Conservation (phyloP, 2,888 invertebrate species). For the Molorchus minor region DNA sequence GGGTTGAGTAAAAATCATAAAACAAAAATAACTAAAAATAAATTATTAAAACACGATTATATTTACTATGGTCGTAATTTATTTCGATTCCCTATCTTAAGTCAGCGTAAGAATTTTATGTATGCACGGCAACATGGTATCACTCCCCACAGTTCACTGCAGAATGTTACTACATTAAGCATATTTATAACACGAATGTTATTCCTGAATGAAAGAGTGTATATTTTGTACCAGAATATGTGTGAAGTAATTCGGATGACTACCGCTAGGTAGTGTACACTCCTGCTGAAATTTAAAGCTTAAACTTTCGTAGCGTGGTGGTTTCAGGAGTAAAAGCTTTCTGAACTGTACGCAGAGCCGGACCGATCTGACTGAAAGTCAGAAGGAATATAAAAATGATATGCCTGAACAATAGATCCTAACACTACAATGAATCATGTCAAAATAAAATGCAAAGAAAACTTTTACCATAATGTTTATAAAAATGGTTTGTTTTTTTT, state of each 20-base stretch:
- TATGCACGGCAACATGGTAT: conserved; percentile 3
- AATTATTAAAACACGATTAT: background rate
- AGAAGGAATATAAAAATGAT: no score
- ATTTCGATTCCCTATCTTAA: conserved; percentile 1
- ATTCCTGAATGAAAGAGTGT: conserved; percentile 48
- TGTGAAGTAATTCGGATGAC: conserved; percentile 52
- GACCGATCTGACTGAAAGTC: no score
- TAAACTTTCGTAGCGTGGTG: conserved; percentile 41
- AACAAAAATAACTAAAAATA: background rate
- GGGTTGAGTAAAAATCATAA: background rate
- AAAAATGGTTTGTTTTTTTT: no score
- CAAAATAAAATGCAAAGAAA: no score
- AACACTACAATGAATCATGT: no score
- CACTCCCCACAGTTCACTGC: conserved; percentile 55
- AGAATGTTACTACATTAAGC: conserved; percentile 59
- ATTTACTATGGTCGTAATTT: background rate
- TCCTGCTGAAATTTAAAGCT: conserved; percentile 52
- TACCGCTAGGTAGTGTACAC: conserved; percentile 57
- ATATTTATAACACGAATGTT: conserved; percentile 20
- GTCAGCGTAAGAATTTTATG: background rate
- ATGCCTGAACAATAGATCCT: background rate
- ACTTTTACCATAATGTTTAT: no score
- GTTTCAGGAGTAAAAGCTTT: conserved; percentile 39
- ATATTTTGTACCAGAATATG: conserved; percentile 51
- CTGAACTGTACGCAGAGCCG: conserved; percentile 29